Percentiles rank a stretch among this genome's conserved stretches.
Conservation (phyloP, 1,140 invertebrate genomes). For the Tribolium castaneum region DNA sequence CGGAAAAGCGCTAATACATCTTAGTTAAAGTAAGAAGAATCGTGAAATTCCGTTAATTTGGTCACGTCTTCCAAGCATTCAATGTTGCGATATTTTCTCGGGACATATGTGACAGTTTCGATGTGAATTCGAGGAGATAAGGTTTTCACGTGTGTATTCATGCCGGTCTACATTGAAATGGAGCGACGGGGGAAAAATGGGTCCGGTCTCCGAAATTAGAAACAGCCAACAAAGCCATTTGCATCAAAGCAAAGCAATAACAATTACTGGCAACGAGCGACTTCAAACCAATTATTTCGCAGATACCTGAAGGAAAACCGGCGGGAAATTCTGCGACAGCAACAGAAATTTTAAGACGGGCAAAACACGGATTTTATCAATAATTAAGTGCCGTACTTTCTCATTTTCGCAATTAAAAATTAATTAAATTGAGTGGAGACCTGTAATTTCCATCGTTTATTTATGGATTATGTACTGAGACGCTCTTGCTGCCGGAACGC, state of each 20-base stretch:
- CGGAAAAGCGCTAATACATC: constrained; percentile 8
- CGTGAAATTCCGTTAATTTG: neutral
- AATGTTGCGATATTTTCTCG: neutral
- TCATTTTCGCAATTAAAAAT: constrained; percentile 33
- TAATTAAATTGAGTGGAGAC: neutral
- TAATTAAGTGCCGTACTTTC: constrained; percentile 26
- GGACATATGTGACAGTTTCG: neutral
- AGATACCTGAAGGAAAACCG: constrained; percentile 10
- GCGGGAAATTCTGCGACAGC: neutral
- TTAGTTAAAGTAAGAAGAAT: constrained; percentile 3
- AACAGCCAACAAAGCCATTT: constrained; percentile 23
- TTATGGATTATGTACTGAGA: neutral
- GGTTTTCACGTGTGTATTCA: neutral
- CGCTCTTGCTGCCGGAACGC: no score
- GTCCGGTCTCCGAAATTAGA: constrained; percentile 6
- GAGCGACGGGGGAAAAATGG: neutral
- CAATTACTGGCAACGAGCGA: constrained; percentile 13
- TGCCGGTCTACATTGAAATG: neutral
- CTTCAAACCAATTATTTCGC: constrained; percentile 31
- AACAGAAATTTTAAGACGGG: neutral
- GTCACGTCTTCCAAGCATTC: neutral
- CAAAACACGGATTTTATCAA: constrained; percentile 19
- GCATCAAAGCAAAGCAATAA: constrained; percentile 28
- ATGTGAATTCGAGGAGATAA: neutral
- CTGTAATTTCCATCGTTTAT: neutral